Evolutionary conservation across 2,113 vertebrate genomes (phyloP).

Genomic region (Charina bottae): DNA sequence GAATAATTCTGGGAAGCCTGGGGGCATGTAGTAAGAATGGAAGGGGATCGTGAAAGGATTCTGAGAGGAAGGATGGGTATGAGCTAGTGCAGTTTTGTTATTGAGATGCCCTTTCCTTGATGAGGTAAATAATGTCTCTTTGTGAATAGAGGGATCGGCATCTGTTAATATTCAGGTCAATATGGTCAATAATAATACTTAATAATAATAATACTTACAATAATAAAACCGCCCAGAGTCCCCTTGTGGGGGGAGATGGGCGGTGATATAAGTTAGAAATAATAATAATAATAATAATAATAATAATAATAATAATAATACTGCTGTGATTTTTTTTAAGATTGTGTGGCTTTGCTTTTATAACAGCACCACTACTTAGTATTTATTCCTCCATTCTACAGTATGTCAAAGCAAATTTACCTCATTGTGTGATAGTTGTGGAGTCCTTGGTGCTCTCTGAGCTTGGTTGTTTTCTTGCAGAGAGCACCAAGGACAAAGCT

Average conservation of each 20-base stretch:
- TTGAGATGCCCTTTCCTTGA: not conserved
- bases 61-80: not conserved
- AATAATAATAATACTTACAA: too few relatives aligned
- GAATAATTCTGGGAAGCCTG: not conserved
- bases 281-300: not conserved
- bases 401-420: conserved; percentile 2
- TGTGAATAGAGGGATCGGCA: not conserved
- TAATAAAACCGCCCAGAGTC: too few relatives aligned
- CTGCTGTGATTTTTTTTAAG: not conserved
- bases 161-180: not conserved
- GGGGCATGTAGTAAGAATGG: not conserved
- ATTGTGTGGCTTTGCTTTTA: not conserved
- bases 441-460: too few relatives aligned
- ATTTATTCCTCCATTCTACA: not conserved
- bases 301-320: not conserved
- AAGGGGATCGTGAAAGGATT: not conserved
- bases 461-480: too few relatives aligned
- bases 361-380: not conserved
- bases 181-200: not conserved
- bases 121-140: not conserved
- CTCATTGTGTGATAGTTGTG: not conserved
- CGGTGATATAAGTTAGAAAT: too few relatives aligned
- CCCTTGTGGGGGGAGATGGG: too few relatives aligned
- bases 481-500: too few relatives aligned
- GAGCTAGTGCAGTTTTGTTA: not conserved